phyloP scores from a whole-genome alignment of 1,140 invertebrate species.

The Pogonomyrmex barbatus region DNA sequence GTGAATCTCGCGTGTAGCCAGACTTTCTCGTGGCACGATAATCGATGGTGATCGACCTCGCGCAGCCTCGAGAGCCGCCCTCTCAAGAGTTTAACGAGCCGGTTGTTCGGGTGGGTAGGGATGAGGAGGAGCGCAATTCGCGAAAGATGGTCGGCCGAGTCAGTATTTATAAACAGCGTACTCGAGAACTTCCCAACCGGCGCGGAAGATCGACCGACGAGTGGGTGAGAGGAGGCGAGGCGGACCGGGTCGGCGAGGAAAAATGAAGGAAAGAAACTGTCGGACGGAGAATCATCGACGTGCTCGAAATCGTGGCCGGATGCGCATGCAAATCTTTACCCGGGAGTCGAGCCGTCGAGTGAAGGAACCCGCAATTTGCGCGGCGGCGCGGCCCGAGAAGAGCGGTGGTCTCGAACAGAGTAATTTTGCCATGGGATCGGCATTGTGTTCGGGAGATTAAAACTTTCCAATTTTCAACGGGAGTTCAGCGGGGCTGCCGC shows the following conservation, averaged over 20 bases:
- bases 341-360: conserved; percentile 34
- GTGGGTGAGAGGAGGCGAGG: conserved; percentile 39
- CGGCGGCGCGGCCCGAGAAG: not conserved
- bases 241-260: conserved; percentile 10
- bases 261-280: conserved; percentile 42
- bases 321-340: conserved; percentile 62
- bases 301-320: conserved; percentile 47
- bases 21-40: conserved; percentile 73
- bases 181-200: conserved; percentile 63
- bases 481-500: conserved; percentile 34
- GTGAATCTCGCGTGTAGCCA: conserved; percentile 68
- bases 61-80: conserved; percentile 72
- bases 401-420: conserved; percentile 33
- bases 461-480: conserved; percentile 62
- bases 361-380: conserved; percentile 59
- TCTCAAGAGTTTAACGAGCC: conserved; percentile 78
- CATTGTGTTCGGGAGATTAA: conserved; percentile 56
- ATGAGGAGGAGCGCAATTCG: conserved; percentile 73
- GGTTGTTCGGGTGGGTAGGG: conserved; percentile 71
- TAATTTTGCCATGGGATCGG: conserved; percentile 57
- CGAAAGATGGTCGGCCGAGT: conserved; percentile 71
- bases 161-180: conserved; percentile 73
- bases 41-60: conserved; percentile 77
- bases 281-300: conserved; percentile 52
- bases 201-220: conserved; percentile 67